Conservation (phyloP, 2,888 invertebrate species). For the Notocelia uddmanniana region DNA sequence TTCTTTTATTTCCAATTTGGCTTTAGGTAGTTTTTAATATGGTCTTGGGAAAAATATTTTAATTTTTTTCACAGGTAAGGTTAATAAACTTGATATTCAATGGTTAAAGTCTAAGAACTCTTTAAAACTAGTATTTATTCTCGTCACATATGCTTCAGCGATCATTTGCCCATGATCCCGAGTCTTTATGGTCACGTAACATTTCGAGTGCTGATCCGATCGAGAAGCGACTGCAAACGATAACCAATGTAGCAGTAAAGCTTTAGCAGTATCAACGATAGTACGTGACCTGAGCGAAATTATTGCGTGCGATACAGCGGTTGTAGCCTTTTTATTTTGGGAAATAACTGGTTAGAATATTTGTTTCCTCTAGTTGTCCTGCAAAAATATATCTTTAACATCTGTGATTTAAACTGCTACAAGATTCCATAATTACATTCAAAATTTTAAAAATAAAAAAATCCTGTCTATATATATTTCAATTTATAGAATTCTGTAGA, state of each 20-base stretch:
- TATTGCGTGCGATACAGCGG: slow-evolving; percentile 3
- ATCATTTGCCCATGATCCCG: slow-evolving; percentile 33
- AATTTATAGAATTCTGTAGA: too few relatives aligned
- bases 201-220: slow-evolving; percentile 59
- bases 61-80: background rate
- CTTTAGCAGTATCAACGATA: slow-evolving; percentile 64
- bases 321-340: background rate
- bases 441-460: too few relatives aligned
- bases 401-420: too few relatives aligned
- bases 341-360: background rate
- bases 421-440: too few relatives aligned
- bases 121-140: slow-evolving; percentile 26
- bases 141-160: slow-evolving; percentile 24
- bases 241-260: slow-evolving; percentile 62
- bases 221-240: slow-evolving; percentile 56
- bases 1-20: background rate
- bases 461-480: too few relatives aligned
- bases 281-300: slow-evolving; percentile 56
- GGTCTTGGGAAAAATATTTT: background rate
- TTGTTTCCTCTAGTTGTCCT: background rate
- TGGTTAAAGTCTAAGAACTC: background rate
- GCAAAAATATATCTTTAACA: background rate
- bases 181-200: slow-evolving; percentile 62
- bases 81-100: background rate
- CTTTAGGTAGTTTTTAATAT: background rate